A percentile compares a stretch with the other conserved stretches of the same genome.
Conservation (phyloP, 2,888 invertebrate species). For the Bruchidius siliquastri region DNA sequence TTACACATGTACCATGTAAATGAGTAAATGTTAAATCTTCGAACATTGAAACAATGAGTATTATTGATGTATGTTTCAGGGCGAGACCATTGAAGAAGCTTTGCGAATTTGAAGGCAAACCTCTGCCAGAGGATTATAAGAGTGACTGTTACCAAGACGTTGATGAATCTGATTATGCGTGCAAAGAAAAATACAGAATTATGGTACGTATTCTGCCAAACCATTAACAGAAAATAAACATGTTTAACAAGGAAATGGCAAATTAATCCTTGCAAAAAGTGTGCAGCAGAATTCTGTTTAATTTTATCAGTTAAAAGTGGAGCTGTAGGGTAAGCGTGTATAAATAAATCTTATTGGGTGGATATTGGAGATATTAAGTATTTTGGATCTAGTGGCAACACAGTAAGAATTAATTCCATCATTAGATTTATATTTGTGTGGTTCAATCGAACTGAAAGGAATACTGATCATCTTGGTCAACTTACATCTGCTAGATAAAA, state of each 20-base stretch:
- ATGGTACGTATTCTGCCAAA: slow-evolving; percentile 55
- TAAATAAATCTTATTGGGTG: too few species aligned
- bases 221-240: neutral
- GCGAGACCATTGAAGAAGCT: slow-evolving; percentile 65
- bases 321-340: too few species aligned
- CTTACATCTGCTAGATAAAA: too few species aligned
- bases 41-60: too few species aligned
- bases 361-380: too few species aligned
- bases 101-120: slow-evolving; percentile 69
- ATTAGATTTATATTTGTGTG: too few species aligned
- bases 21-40: too few species aligned
- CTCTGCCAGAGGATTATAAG: slow-evolving; percentile 67
- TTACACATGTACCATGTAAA: too few species aligned
- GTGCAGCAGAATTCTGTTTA: neutral
- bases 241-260: neutral
- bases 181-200: slow-evolving; percentile 74
- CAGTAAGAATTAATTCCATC: too few species aligned
- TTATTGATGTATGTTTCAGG: slow-evolving; percentile 32
- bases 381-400: too few species aligned
- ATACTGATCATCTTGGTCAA: too few species aligned
- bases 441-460: too few species aligned
- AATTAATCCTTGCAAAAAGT: neutral
- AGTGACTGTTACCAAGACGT: slow-evolving; percentile 77
- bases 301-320: neutral
- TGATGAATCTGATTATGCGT: slow-evolving; percentile 73